Evolutionary conservation across 2,113 vertebrate genomes (phyloP), one percentile per base, ranked within the genome.

Genomic region (Cheilinus undulatus): DNA sequence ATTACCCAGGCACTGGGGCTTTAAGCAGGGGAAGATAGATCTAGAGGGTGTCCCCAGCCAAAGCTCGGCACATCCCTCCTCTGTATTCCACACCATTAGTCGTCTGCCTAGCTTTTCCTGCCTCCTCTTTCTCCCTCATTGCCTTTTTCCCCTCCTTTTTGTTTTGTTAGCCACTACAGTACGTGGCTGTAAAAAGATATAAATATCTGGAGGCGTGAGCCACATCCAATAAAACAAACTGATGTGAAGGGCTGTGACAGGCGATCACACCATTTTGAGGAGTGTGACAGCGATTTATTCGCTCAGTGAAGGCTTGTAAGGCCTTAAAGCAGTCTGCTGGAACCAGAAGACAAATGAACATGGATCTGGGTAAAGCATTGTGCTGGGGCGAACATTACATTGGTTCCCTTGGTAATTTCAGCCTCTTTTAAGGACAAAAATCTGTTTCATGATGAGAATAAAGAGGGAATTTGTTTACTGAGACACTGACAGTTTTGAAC

Each of bases 1-100:
- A 92, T 91, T 92, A 89, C 73, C 86, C 46, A 53, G 83, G 75
- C 56, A 51, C 84, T 67, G 56, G 76, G 90, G 86, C 76, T 89
- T 86, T 91, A 90, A 91, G 82, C 85, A 89, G 87, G 73, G 60
- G 73, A 84, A 90, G 90, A 93, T 89, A 88, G 85, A 92, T 93
- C 84, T 83, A 28, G 63, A 76, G 61, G 82, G 73, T 64, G 83
- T 86, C 83, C 70, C 79, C 51, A 68, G 78, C 80, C 63, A 69
- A 80, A 89, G 79, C 80, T 53, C 83, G 83, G 51, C 59, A 76
- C 80, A 85, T 89, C 67, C 85, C 84, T 88, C 84, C 78, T 88
- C 88, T 74, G 80, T 83, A 89, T 92, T 89, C 89, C 78, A 80
- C 83, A 73, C 79, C 85, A 92, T 91, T 89, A 88, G 76, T 89